Evolutionary conservation across 2,113 vertebrate species (phyloP).

Genomic region (Paracanthobrama guichenoti): DNA sequence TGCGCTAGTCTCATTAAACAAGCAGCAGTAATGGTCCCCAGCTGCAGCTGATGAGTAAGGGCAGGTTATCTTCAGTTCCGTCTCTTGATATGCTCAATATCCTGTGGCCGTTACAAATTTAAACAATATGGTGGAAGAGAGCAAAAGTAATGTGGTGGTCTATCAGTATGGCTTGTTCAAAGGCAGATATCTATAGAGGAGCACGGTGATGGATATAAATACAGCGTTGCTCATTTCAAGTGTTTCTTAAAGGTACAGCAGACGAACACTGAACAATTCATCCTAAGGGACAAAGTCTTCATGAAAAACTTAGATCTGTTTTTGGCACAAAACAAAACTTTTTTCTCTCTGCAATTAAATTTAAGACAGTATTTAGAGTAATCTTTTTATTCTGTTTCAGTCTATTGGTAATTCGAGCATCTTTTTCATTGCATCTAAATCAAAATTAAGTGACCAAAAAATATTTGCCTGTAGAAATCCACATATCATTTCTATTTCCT

Average conservation of each 20-base stretch:
- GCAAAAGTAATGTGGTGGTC: background rate
- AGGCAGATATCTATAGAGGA: background rate
- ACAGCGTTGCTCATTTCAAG: background rate
- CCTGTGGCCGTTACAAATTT: constrained; percentile 10
- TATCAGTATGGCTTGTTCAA: background rate
- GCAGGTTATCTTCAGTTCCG: background rate
- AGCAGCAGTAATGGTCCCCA: constrained; percentile 1
- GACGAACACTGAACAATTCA: background rate
- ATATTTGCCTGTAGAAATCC: background rate
- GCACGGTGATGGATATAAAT: background rate
- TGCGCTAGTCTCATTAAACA: background rate
- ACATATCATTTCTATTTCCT: background rate
- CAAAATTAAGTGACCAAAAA: background rate
- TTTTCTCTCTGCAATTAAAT: background rate
- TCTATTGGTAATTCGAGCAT: background rate
- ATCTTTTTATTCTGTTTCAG: background rate
- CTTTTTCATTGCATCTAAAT: background rate
- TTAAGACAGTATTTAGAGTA: background rate
- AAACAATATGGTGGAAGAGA: constrained; percentile 13
- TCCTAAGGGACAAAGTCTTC: background rate
- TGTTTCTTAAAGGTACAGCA: background rate
- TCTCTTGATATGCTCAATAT: background rate
- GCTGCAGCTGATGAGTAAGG: constrained; percentile 38
- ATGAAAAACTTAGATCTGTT: background rate
- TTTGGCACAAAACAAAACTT: background rate